Evolutionary conservation across 2,797 vertebrate species (phyloP).

Genomic region (Geotrypetes seraphini): DNA sequence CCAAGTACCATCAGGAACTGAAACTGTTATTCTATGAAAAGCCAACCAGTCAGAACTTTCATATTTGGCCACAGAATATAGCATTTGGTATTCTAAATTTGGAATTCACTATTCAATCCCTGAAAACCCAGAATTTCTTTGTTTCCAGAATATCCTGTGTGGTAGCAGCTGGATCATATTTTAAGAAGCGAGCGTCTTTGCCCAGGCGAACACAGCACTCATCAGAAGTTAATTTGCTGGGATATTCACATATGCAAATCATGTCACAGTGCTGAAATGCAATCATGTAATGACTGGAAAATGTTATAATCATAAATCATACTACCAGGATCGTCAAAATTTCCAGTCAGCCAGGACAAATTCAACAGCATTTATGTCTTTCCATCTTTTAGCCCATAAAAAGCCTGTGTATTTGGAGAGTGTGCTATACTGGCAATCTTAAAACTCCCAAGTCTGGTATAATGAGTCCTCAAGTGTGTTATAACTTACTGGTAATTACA

Average conservation of each 20-base stretch:
- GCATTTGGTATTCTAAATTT: too few species aligned
- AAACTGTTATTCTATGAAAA: background rate
- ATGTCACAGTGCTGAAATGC: conserved; percentile 76
- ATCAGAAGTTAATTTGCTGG: conserved; percentile 77
- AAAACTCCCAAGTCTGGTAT: conserved; percentile 61
- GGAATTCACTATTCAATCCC: conserved; percentile 31
- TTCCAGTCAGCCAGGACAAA: conserved; percentile 88
- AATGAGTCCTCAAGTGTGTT: conserved; percentile 67
- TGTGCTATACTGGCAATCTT: conserved; percentile 56
- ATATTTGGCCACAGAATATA: too few species aligned
- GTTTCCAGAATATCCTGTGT: conserved; percentile 26
- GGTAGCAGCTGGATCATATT: conserved; percentile 65
- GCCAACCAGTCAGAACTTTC: too few species aligned
- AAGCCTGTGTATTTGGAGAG: conserved; percentile 56
- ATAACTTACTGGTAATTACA: conserved; percentile 73
- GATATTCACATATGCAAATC: conserved; percentile 95
- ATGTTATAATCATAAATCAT: conserved; percentile 85
- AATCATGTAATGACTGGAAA: conserved; percentile 87
- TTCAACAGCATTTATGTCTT: conserved; percentile 64
- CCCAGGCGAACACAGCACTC: conserved; percentile 84
- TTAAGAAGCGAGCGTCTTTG: conserved; percentile 63
- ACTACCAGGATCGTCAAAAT: conserved; percentile 82
- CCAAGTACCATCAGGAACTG: background rate
- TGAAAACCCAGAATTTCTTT: conserved; percentile 12
- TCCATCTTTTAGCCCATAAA: conserved; percentile 60